Base-by-base conservation (phyloP, 2,797 vertebrate genomes). In the Enteromius argenteus region DNA sequence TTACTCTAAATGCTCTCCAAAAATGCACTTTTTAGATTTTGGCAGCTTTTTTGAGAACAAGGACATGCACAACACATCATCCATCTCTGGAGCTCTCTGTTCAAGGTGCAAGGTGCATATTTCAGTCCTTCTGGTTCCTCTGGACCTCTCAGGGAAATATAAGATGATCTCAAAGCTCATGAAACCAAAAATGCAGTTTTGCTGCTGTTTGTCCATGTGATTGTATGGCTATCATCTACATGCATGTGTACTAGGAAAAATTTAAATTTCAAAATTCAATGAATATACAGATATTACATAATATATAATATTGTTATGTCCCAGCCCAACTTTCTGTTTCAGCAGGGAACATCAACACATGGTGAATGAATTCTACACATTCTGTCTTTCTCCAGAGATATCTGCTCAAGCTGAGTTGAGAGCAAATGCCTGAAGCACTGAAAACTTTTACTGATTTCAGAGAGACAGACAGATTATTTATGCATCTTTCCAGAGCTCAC, bases 381-480 rank as follows among this genome's bases (percentile, higher is more conserved):
- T 46, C 42, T n/a, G 37, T 46, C 71, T 73, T 51, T 51, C 71
- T 73, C 46, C 46, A 53, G 71, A 74, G 71, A 53, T 74, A 42
- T 46, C 53, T 23, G 53, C 74, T 60, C 51, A 56, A 39, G 35
- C 11, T 27, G 17, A 17, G 21, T 17, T 46, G 42, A 17, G 51
- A 23, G 3, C 32, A 58, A 76, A 76, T 37, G 37, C n/a, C 23
- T 21, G 37, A 62, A 44, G 75, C 75, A 32, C 17, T 32, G 15
- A 46, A 30, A 64, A 30, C n/a, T 2, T 77, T 60, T 1, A 17
- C 35, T 42, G 56, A 42, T 77, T 77, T 64, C 39, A 32, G 58
- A 62, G 27, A 32, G 60, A 64, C 27, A 17, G 27, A 15, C 4
- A 14, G 58, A n/a, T 51, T 51, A 66, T 35, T 51, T 17, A 79